Evolutionary conservation across 2,888 invertebrate species (phyloP).

Genomic region (Leptodirus hochenwartii): DNA sequence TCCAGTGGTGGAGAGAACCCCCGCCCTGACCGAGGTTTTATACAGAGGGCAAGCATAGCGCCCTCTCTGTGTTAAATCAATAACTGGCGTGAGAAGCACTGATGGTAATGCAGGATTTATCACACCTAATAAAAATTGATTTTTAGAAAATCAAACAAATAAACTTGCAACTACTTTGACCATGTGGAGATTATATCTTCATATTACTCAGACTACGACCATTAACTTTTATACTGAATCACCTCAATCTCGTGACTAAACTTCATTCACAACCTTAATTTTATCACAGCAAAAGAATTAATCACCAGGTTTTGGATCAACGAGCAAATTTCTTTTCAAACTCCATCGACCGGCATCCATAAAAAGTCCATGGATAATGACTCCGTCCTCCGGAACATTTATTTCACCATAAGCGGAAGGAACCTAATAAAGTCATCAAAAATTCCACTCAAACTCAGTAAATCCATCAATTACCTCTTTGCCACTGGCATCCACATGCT

Average conservation of each 20-base stretch:
- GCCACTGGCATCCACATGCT: slow-evolving; percentile 22
- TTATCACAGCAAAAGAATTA: slow-evolving; percentile 2
- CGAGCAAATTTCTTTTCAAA: slow-evolving; percentile 37
- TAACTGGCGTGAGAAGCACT: slow-evolving; percentile 45
- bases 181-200: neutral
- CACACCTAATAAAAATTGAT: slow-evolving; percentile 36
- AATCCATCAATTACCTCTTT: slow-evolving; percentile 18
- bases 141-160: neutral
- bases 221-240: neutral
- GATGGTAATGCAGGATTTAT: slow-evolving; percentile 58
- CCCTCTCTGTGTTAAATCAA: slow-evolving; percentile 37
- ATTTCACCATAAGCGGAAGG: slow-evolving; percentile 34
- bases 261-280: slow-evolving; percentile 3
- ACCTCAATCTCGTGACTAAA: neutral
- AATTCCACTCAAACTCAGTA: neutral
- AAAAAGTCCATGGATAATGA: slow-evolving; percentile 64
- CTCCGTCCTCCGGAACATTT: slow-evolving; percentile 40
- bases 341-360: slow-evolving; percentile 85
- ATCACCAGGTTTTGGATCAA: slow-evolving; percentile 59
- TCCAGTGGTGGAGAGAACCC: slow-evolving; percentile 75
- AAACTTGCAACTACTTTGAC: slow-evolving; percentile 1
- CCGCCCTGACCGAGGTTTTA: slow-evolving; percentile 76
- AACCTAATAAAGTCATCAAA: slow-evolving; percentile 9
- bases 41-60: slow-evolving; percentile 67
- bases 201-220: neutral